A percentile compares a stretch with the other conserved stretches of the same genome.
Evolutionary conservation across 2,113 vertebrate genomes (phyloP).

Genomic region (Zapornia atra): DNA sequence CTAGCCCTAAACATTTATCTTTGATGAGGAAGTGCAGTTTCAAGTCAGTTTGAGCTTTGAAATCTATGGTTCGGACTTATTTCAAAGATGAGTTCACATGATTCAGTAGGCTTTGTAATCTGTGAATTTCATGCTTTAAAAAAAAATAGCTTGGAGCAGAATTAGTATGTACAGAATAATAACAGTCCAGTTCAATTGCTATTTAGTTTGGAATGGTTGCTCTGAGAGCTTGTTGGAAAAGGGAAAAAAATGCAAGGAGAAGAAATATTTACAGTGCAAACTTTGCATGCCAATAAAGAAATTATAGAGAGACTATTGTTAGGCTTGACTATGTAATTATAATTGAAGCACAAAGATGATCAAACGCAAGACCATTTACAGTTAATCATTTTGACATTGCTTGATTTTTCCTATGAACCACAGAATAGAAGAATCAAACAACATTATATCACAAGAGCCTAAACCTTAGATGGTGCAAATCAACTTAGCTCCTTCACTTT

Average conservation of each 20-base stretch:
- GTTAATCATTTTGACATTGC: conserved; percentile 50
- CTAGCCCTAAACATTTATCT: conserved; percentile 52
- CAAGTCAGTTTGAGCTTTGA: conserved; percentile 41
- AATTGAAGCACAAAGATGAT: conserved; percentile 55
- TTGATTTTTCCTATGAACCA: conserved; percentile 16
- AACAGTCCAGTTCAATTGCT: conserved; percentile 47
- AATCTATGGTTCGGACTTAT: conserved; percentile 1
- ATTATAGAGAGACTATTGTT: conserved; percentile 58
- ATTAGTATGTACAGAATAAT: conserved; percentile 62
- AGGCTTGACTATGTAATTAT: conserved; percentile 40
- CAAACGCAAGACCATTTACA: conserved; percentile 28
- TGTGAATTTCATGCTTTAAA: conserved; percentile 34
- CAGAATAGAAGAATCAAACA: conserved; percentile 9
- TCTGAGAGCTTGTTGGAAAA: conserved; percentile 59
- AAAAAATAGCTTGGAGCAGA: conserved; percentile 52
- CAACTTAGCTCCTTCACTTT: conserved; percentile 5
- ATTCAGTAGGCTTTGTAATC: conserved; percentile 38
- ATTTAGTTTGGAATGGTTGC: conserved; percentile 58
- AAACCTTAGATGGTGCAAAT: conserved; percentile 36
- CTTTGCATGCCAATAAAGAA: conserved; percentile 55
- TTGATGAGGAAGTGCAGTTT: conserved; percentile 48
- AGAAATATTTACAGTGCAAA: conserved; percentile 51
- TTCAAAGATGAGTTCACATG: conserved; percentile 53
- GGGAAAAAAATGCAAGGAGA: not conserved
- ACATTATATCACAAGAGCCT: not conserved